phyloP scores from a whole-genome alignment of 2,888 invertebrate species.

The Electrophaes corylata region DNA sequence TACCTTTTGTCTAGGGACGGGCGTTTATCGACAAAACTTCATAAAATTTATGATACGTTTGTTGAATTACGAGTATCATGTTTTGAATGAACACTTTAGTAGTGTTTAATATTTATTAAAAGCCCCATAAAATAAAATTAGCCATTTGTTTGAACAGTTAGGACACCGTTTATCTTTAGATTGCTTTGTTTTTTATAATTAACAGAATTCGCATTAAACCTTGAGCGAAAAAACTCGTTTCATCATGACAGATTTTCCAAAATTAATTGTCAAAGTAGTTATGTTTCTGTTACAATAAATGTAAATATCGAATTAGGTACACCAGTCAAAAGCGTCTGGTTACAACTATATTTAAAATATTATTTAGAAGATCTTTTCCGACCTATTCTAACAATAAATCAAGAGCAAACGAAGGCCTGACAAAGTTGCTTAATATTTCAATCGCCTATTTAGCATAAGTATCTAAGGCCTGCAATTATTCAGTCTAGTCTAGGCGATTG shows the following conservation, averaged over 20 bases:
- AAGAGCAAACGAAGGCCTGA: neutral
- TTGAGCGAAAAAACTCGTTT: too few species aligned
- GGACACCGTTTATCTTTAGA: neutral
- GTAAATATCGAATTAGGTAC: neutral
- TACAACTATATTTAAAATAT: too few species aligned
- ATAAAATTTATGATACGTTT: constrained; percentile 14
- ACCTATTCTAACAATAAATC: too few species aligned
- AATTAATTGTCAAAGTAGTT: too few species aligned
- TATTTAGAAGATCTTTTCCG: neutral
- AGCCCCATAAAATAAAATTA: constrained; percentile 3
- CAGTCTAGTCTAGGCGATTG: constrained; percentile 60
- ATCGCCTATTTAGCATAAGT: constrained; percentile 59
- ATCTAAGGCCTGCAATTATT: constrained; percentile 35
- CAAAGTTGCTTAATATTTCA: constrained; percentile 46
- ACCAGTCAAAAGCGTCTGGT: too few species aligned
- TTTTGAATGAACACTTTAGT: constrained; percentile 3
- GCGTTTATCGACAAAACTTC: constrained; percentile 10
- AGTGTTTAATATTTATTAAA: constrained; percentile 1
- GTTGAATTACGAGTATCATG: constrained; percentile 9
- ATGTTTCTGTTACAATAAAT: too few species aligned
- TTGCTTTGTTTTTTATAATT: neutral
- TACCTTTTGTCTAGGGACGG: constrained; percentile 5
- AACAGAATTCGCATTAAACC: too few species aligned
- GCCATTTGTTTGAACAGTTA: neutral
- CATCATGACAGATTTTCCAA: too few species aligned